Conservation (phyloP, 1,140 invertebrate genomes). For the Bombus sibiricus region DNA sequence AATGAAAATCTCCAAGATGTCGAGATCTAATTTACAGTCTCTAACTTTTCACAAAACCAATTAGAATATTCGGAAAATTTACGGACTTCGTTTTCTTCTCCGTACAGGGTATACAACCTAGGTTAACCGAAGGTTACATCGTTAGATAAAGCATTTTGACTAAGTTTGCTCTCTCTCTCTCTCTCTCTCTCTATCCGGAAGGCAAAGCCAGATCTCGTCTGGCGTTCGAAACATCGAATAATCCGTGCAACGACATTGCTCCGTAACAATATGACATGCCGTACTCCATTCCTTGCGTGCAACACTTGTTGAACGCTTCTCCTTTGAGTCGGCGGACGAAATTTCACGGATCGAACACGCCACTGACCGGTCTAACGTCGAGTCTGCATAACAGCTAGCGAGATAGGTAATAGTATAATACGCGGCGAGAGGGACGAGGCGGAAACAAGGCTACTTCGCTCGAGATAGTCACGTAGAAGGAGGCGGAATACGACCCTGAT, state of each 20-base stretch:
- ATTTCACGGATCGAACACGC: slow-evolving; percentile 42
- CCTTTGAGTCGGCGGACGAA: slow-evolving; percentile 16
- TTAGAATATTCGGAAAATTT: not conserved
- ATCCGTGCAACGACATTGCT: slow-evolving; percentile 7
- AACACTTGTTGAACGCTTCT: slow-evolving; percentile 46
- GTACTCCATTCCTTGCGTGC: slow-evolving; percentile 9
- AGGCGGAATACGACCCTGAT: slow-evolving; percentile 69
- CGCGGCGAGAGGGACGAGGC: slow-evolving; percentile 59
- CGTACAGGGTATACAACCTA: not conserved
- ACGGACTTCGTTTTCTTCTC: not conserved
- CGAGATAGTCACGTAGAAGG: slow-evolving; percentile 61
- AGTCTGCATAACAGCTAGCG: slow-evolving; percentile 46
- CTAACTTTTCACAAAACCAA: not conserved
- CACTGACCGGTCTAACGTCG: slow-evolving; percentile 54
- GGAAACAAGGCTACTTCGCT: slow-evolving; percentile 63
- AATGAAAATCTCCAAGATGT: too few species aligned
- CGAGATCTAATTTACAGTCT: not conserved
- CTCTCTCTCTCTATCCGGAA: not conserved
- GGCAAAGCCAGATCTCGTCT: not conserved
- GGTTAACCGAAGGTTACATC: not conserved
- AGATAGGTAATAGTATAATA: slow-evolving; percentile 62
- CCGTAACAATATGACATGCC: slow-evolving; percentile 6
- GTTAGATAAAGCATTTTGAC: not conserved
- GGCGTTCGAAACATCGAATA: not conserved
- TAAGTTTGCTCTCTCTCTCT: not conserved